Conservation (phyloP, 2,113 vertebrate genomes). For the Amblyornis subalaris region DNA sequence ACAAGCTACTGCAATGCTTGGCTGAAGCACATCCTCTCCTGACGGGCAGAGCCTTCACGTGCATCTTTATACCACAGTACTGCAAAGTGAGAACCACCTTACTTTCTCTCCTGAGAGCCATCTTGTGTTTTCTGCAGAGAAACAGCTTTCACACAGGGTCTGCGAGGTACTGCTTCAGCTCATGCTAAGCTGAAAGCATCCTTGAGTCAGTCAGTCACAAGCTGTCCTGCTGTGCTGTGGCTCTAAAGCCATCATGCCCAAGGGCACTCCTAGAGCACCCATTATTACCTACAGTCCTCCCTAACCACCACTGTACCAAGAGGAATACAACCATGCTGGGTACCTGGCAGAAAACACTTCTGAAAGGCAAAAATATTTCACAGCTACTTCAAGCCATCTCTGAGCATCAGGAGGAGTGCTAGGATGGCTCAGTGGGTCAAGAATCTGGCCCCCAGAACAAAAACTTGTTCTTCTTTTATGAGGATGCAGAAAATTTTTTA, state of each 20-base stretch:
- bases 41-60: rapidly evolving
- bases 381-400: not conserved
- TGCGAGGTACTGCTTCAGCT: not conserved
- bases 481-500: not conserved
- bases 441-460: not conserved
- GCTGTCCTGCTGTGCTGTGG: not conserved
- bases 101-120: not conserved
- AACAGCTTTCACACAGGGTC: not conserved
- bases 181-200: not conserved
- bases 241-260: rapidly evolving
- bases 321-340: rapidly evolving
- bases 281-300: not conserved
- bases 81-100: not conserved
- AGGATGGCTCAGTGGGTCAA: not conserved
- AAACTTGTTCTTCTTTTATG: not conserved
- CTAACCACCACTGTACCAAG: not conserved
- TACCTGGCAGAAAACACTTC: not conserved
- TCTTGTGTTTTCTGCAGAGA: not conserved
- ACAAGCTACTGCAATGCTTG: not conserved
- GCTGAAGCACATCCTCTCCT: not conserved
- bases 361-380: not conserved
- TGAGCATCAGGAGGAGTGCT: not conserved
- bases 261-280: not conserved
- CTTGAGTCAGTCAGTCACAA: not conserved
- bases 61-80: not conserved